Evolutionary conservation across 2,113 vertebrate species (phyloP), one percentile per base, ranked within the genome.

Genomic region (Apistogramma diplotaenia): DNA sequence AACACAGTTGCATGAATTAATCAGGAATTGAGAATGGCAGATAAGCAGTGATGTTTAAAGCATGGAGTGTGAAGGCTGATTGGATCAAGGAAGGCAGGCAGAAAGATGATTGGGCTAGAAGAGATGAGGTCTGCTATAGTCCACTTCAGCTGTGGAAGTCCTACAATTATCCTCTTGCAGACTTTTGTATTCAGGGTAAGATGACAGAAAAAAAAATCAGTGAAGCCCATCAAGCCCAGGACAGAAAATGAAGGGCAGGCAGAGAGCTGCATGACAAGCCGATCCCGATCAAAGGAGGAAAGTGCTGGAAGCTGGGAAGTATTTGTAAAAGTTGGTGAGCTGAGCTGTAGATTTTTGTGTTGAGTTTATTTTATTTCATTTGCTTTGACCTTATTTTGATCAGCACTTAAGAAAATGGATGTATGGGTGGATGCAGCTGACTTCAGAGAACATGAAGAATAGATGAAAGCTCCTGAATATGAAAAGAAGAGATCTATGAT

Each of bases 331-430:
- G 65, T 21, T 13, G 5, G 76, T n/a, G n/a, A n/a, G n/a, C 19
- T 0, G 25, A 49, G 37, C 0, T 35, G 19, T 6, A 55, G 7
- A 18, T 6, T 33, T 23, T 70, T 57, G 8, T 46, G 3, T 5
- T 8, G 19, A 4, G 2, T 23, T 13, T 1, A 0, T 43, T 37
- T 59, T 51, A 2, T 53, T 72, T 0, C 18, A 54, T 73, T 46
- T 40, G 40, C 65, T 21, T 8, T 46, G 5, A 43, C 11, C 21
- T 2, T 46, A 23, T 46, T 46, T 23, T 5, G 37, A 67, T 6
- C 11, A 43, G 23, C 3, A 10, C 18, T 35, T 60, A n/a, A 11
- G 19, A 51, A 60, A 35, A n/a, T n/a, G 10, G 19, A 60, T 60
- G 58, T n/a, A n/a, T n/a, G 16, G 9, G 19, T 3, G 5, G 58